Evolutionary conservation across 2,113 vertebrate genomes (phyloP).

Genomic region (Heliornis fulica): DNA sequence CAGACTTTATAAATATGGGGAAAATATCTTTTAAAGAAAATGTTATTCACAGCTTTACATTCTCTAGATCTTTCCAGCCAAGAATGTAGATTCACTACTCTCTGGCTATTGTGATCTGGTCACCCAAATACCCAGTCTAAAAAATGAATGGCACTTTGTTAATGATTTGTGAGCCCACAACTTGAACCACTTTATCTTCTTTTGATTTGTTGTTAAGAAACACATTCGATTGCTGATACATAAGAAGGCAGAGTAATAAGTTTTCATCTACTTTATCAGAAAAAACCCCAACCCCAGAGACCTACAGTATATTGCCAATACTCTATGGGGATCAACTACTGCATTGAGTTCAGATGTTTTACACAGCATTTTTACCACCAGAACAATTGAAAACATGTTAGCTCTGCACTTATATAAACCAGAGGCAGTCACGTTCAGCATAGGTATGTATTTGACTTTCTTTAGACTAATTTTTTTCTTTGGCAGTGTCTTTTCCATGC

Average conservation of each 20-base stretch:
- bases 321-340: not conserved
- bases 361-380: not conserved
- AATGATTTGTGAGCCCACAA: not conserved
- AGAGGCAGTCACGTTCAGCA: not conserved
- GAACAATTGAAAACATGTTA: not conserved
- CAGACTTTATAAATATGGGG: not conserved
- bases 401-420: not conserved
- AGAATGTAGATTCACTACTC: not conserved
- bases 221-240: not conserved
- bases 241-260: too few species aligned
- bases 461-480: not conserved
- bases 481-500: not conserved
- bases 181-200: not conserved
- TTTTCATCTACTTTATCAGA: not conserved
- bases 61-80: not conserved
- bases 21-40: not conserved
- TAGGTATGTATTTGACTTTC: not conserved
- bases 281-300: too few species aligned
- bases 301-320: not conserved
- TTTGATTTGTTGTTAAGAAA: not conserved
- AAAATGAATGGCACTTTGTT: not conserved
- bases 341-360: not conserved
- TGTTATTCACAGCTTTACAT: not conserved
- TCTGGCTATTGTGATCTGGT: not conserved
- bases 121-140: not conserved